Evolutionary conservation across 2,888 invertebrate species (phyloP).

Genomic region (Aelia acuminata): DNA sequence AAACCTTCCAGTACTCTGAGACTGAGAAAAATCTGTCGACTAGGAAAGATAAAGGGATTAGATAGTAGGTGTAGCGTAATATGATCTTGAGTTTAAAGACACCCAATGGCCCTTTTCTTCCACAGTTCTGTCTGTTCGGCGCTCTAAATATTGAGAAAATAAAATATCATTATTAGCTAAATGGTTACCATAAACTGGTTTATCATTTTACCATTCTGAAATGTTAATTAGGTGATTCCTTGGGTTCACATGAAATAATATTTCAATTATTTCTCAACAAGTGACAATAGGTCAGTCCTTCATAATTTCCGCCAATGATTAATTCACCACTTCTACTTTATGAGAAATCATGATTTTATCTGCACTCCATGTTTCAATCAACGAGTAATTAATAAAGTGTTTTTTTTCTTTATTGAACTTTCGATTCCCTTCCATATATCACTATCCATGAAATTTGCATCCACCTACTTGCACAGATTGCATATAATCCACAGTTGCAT

Average conservation of each 20-base stretch:
- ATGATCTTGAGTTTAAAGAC: too few species aligned
- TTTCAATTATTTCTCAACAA: neutral
- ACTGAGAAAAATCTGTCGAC: too few species aligned
- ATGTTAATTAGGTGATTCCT: neutral
- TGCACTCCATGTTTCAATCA: neutral
- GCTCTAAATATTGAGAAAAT: too few species aligned
- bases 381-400: neutral
- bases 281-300: neutral
- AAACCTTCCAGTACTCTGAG: too few species aligned
- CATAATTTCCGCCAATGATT: neutral
- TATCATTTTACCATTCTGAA: neutral
- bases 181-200: neutral
- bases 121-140: too few species aligned
- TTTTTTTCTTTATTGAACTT: neutral
- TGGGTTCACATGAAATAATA: neutral
- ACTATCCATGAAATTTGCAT: neutral
- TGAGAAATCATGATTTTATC: neutral
- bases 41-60: too few species aligned
- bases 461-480: neutral
- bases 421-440: neutral
- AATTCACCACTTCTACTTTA: neutral
- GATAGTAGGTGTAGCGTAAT: too few species aligned
- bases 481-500: neutral
- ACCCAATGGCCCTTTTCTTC: too few species aligned
- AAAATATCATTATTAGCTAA: neutral